A percentile compares a stretch with the other conserved stretches of the same genome.
These are phyloP conservation scores for Ctenopoma multispine DNA, from an alignment of 2,797 vertebrate species.

Conservation along the genomic window DNA sequence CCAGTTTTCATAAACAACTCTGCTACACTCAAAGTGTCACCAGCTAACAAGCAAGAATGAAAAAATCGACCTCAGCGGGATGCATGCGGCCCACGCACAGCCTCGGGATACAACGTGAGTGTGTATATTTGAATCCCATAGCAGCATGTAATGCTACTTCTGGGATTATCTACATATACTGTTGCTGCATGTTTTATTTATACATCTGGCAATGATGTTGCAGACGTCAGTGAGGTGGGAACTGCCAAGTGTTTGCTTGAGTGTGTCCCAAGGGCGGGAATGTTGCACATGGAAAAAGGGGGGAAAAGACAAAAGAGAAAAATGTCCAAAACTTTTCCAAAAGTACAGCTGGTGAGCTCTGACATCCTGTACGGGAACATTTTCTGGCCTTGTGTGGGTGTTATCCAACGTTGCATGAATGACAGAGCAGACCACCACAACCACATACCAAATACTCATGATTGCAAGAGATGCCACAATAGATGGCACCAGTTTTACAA, in stretches of 20 bases:
- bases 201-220: constrained; percentile 85
- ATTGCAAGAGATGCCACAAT: constrained; percentile 40
- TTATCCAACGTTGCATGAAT: constrained; percentile 68
- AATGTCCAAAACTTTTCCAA: constrained; percentile 56
- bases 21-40: constrained; percentile 77
- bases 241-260: constrained; percentile 62
- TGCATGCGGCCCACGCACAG: constrained; percentile 60
- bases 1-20: constrained; percentile 68
- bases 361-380: constrained; percentile 78
- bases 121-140: constrained; percentile 44
- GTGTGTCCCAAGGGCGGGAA: constrained; percentile 43
- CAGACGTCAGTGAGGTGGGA: constrained; percentile 70
- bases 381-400: constrained; percentile 77
- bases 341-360: constrained; percentile 76
- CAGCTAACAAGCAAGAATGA: constrained; percentile 61
- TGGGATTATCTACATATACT: constrained; percentile 77
- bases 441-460: constrained; percentile 56
- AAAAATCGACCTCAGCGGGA: constrained; percentile 57
- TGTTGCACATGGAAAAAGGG: constrained; percentile 39
- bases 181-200: constrained; percentile 73
- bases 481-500: constrained; percentile 20
- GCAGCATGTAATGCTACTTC: constrained; percentile 63
- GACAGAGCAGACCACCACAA: constrained; percentile 64
- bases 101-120: constrained; percentile 44
- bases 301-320: constrained; percentile 65